phyloP scores from a whole-genome alignment of 2,888 invertebrate genomes.

The Tipula unca region DNA sequence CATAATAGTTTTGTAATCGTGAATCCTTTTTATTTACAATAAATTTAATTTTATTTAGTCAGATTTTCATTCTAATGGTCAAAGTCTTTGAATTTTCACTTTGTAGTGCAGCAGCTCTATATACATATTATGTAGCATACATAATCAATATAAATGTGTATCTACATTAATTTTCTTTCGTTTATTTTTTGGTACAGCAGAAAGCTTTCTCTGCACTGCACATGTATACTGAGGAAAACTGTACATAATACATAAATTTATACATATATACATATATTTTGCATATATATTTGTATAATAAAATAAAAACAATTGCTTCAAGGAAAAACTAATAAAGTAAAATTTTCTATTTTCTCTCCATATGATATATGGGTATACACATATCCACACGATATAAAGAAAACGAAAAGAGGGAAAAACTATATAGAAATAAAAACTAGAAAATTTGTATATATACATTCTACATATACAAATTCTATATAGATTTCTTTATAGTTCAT shows the following conservation, averaged over 20 bases:
- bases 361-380: constrained; percentile 8
- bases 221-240: background rate
- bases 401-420: constrained; percentile 8
- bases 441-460: background rate
- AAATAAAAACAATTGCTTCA: constrained; percentile 8
- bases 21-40: background rate
- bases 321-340: constrained; percentile 8
- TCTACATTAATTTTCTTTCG: background rate
- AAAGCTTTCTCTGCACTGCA: background rate
- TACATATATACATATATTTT: background rate
- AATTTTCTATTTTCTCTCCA: constrained; percentile 4
- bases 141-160: background rate
- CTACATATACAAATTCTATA: background rate
- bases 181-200: background rate
- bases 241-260: background rate
- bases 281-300: background rate
- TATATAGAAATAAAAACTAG: background rate
- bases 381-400: constrained; percentile 8
- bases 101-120: background rate
- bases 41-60: background rate
- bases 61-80: background rate
- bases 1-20: background rate
- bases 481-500: constrained; percentile 4
- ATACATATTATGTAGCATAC: background rate
- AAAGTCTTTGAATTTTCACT: background rate